Evolutionary conservation across 2,113 vertebrate species (phyloP).

Genomic region (Anseranas semipalmata): DNA sequence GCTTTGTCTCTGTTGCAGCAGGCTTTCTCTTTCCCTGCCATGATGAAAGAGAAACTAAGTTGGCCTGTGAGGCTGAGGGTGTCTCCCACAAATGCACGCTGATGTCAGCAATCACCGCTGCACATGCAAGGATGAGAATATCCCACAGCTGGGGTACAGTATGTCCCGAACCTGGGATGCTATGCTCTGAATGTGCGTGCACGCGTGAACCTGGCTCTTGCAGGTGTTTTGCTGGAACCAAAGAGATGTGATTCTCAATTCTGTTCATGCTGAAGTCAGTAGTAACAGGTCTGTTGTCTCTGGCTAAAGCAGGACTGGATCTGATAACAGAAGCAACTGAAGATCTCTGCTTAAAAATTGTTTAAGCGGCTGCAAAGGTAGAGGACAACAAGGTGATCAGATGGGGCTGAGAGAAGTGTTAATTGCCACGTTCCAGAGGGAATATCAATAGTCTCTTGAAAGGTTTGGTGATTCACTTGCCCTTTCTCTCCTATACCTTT

Average conservation of each 20-base stretch:
- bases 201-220: fast-evolving
- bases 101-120: not conserved
- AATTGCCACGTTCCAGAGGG: not conserved
- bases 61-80: not conserved
- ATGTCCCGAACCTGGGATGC: not conserved
- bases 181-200: not conserved
- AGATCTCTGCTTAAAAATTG: conserved; percentile 26
- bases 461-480: conserved; percentile 55
- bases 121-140: not conserved
- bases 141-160: not conserved
- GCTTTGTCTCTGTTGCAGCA: not conserved
- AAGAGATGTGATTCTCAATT: not conserved
- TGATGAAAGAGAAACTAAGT: not conserved
- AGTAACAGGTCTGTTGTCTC: not conserved
- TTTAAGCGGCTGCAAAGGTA: conserved; percentile 23
- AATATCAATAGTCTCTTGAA: conserved; percentile 44
- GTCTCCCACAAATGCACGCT: not conserved
- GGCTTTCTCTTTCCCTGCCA: not conserved
- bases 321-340: not conserved
- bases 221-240: not conserved
- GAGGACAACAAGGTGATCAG: conserved; percentile 51
- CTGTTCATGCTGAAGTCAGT: not conserved
- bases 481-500: conserved; percentile 36
- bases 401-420: conserved; percentile 1
- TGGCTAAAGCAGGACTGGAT: not conserved